Base-by-base conservation (phyloP, 2,113 vertebrate species). In the Lonchura striata region DNA sequence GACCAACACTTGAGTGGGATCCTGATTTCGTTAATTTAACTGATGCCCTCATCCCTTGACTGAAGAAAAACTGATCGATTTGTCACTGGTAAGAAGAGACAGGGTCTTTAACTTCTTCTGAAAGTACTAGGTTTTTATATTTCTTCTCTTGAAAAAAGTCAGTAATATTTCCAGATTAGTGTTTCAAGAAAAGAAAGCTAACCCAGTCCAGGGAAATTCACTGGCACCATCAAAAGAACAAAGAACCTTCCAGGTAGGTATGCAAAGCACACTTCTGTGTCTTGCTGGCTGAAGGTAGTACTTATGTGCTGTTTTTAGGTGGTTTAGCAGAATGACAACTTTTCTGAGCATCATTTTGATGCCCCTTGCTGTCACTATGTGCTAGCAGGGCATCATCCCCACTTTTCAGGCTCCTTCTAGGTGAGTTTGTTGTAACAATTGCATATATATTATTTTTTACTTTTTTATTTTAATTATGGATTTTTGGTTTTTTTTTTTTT, bases 391-490 rank as follows among this genome's bases (percentile, higher is more conserved):
- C 3, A 60, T 35, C 49, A 30, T 27, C 4, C 3, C 3, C 8
- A 61, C 2, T 4, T n/a, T 31, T 9, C 16, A 74, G 11, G 5
- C 3, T 37, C 9, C 15, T 47, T 31, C 15, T 2, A 57, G 20
- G 1, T 12, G 13, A 74, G 7, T 33, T 35, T 92, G 5, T 15
- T n/a, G 4, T 7, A 57, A 20, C 2, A 59, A 22, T 8, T 25
- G 0, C 5, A 7, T 21, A 3, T 10, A 2, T 56, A 9, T 37
- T 61, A 0, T 11, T 5, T 60, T n/a, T 30, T 15, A 0, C 41
- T 14, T 37, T 57, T 28, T 1, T 54, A 22, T 33, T 33, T 13
- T 8, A 24, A 61, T 20, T 4, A 24, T 37, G 5, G 15, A 28
- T 23, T 42, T 21, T 3, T 10, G 7, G 39, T 41, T 41, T 6